Percentiles rank a stretch among this genome's conserved stretches.
phyloP scores from a whole-genome alignment of 2,797 vertebrate genomes.

The Gambelia wislizenii region DNA sequence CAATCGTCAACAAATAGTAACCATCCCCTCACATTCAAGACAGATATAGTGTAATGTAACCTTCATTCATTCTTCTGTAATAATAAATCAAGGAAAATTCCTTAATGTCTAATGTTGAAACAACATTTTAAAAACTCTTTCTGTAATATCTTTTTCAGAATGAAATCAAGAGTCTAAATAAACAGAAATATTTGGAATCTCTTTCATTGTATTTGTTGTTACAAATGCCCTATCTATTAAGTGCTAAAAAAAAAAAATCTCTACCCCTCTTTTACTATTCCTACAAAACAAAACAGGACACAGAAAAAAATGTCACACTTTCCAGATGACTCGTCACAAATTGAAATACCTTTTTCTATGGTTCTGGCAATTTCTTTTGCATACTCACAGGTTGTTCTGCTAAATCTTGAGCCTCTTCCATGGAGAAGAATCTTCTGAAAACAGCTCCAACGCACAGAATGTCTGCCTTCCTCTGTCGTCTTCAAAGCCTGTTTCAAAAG shows the following conservation, averaged over 20 bases:
- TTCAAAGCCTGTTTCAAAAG: slow-evolving; percentile 79
- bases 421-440: slow-evolving; percentile 77
- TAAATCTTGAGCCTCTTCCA: slow-evolving; percentile 92
- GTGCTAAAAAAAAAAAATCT: not conserved
- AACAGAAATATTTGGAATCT: not conserved
- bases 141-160: not conserved
- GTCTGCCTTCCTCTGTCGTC: slow-evolving; percentile 74
- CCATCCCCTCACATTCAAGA: not conserved
- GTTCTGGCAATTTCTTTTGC: slow-evolving; percentile 44
- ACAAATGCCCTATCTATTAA: not conserved
- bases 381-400: slow-evolving; percentile 90
- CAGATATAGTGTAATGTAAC: not conserved
- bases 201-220: not conserved
- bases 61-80: not conserved
- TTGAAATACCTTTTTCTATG: not conserved
- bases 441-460: slow-evolving; percentile 62
- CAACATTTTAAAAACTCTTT: not conserved
- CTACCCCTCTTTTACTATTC: not conserved
- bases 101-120: not conserved
- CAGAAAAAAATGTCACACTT: slow-evolving; percentile 14
- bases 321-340: slow-evolving; percentile 33
- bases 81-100: not conserved
- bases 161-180: not conserved
- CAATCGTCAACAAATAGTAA: not conserved
- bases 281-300: not conserved